Evolutionary conservation across 2,888 invertebrate genomes (phyloP), one percentile per base, ranked within the genome.

Genomic region (Copidosoma aretas): DNA sequence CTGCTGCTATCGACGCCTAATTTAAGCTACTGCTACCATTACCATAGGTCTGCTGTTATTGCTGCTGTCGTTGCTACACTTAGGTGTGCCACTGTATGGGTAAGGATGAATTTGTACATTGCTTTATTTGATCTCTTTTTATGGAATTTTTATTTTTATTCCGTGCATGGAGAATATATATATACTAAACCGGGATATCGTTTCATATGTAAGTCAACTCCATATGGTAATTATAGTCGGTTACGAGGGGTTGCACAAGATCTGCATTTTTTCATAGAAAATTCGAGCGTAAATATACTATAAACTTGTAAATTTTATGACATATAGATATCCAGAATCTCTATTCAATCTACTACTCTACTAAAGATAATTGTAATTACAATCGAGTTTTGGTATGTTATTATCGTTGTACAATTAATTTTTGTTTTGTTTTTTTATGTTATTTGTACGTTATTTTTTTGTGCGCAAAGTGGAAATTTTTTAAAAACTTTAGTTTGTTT

Each of bases 1-100:
- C 79, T 21, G 78, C 80, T 57, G 79, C 81, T 67, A 80, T 81
- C 61, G 79, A 80, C 71, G 77, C 79, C 74, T 84, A 79, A 81
- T 54, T 14, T 51, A 15, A 32, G 32, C 32, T 22, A 22, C 25
- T 17, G 51, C 46, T 32, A 32, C 8, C 32, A 21, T 58, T 58
- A 32, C 32, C 32, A 32, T 32, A 32, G 32, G 32, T 32, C 32
- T 32, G 32, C 32, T 32, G 32, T 32, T 32, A 32, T 32, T 32
- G 32, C 32, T 32, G 8, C 32, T 32, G 32, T 32, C 32, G 32
- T 32, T 32, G 32, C 3, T 8, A 32, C 32, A 32, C 32, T 32
- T 32, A 32, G 3, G 32, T 32, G 32, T 32, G 32, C 8, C 8
- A 32, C 32, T 32, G 32, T 32, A 32, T 32, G 41, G 64, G 60